A percentile compares a stretch with the other conserved stretches of the same genome.
Evolutionary conservation across 2,888 invertebrate genomes (phyloP).

Genomic region (Pycnomerus fuliginosus): DNA sequence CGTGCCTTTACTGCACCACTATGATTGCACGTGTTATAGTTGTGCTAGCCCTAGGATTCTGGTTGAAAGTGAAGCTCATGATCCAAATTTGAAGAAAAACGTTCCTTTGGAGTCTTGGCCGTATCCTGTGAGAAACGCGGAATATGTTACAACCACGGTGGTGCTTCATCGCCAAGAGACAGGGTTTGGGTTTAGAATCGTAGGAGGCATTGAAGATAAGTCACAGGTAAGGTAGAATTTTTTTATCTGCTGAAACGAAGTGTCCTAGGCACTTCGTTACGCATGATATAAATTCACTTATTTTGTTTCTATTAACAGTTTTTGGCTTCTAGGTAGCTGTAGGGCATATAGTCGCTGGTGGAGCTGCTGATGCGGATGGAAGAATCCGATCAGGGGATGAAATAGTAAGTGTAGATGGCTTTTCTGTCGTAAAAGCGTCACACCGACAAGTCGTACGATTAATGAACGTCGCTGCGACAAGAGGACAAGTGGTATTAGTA

Average conservation of each 20-base stretch:
- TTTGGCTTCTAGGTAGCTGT: conserved; percentile 71
- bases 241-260: neutral
- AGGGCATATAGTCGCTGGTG: conserved; percentile 94
- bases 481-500: conserved; percentile 82
- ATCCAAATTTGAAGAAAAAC: conserved; percentile 30
- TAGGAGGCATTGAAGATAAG: conserved; percentile 97
- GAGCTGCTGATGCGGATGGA: conserved; percentile 90
- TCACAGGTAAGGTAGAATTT: conserved; percentile 67
- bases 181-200: conserved; percentile 97
- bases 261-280: too few species aligned
- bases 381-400: conserved; percentile 90
- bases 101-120: conserved; percentile 39
- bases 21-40: conserved; percentile 48
- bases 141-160: conserved; percentile 54
- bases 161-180: conserved; percentile 85
- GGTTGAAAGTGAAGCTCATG: conserved; percentile 21
- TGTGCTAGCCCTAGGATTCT: conserved; percentile 37
- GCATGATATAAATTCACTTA: neutral
- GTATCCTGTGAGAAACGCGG: conserved; percentile 35
- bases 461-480: conserved; percentile 84
- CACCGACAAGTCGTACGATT: conserved; percentile 92
- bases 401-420: conserved; percentile 89
- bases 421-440: conserved; percentile 68
- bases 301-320: neutral
- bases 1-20: conserved; percentile 46